These are phyloP conservation scores for Lycaon pictus DNA, from an alignment of 2,113 vertebrate species.

Conservation along the genomic window DNA sequence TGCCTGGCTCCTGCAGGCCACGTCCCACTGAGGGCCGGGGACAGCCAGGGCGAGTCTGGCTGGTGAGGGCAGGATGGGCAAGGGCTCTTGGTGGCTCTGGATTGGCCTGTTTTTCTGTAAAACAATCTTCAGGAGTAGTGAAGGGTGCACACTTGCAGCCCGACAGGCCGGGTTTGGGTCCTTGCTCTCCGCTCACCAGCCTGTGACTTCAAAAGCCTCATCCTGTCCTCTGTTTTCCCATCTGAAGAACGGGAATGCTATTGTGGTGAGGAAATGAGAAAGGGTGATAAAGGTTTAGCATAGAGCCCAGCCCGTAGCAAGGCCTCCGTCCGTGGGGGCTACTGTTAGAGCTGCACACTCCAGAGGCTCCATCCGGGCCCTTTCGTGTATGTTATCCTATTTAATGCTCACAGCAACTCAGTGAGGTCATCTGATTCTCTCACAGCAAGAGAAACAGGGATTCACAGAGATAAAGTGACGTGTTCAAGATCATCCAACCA, in stretches of 20 bases:
- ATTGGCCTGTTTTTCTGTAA: background rate
- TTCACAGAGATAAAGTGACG: background rate
- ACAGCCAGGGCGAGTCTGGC: background rate
- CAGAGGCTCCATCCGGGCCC: background rate
- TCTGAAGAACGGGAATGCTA: background rate
- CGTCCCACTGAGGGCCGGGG: background rate
- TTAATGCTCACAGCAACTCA: background rate
- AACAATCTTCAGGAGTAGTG: background rate
- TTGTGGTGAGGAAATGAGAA: background rate
- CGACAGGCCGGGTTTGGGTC: background rate
- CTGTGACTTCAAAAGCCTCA: background rate
- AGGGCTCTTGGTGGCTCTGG: background rate
- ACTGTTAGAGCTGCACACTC: background rate
- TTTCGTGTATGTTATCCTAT: background rate
- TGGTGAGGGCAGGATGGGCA: accelerated
- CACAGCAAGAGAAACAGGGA: too few relatives aligned
- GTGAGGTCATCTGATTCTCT: background rate
- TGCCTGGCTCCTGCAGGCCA: background rate
- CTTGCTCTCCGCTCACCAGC: background rate
- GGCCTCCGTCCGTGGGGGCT: background rate
- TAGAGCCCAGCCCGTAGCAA: background rate
- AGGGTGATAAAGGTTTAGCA: background rate
- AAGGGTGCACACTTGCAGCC: background rate
- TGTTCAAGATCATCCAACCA: accelerated
- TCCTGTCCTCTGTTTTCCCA: background rate